These are phyloP conservation scores for Drosophila affinis DNA, from an alignment of 2,888 invertebrate genomes.

Conservation along the genomic window DNA sequence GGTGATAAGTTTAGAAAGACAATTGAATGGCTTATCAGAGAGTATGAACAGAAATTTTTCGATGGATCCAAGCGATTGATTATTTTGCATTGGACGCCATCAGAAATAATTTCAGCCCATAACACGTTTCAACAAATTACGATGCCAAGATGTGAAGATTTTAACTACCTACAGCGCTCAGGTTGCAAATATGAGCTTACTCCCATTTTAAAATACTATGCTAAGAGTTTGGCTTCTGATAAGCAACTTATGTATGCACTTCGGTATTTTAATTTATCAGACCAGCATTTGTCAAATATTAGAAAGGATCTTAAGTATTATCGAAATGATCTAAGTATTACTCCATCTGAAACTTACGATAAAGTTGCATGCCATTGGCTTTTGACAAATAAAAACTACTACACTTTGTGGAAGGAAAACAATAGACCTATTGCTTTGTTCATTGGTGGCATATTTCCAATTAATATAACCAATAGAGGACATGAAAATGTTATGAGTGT, in stretches of 20 bases:
- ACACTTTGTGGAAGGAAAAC: slow-evolving; percentile 84
- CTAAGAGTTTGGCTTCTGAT: slow-evolving; percentile 85
- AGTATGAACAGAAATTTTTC: slow-evolving; percentile 42
- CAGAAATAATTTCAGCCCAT: slow-evolving; percentile 85
- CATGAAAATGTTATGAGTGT: slow-evolving; percentile 85
- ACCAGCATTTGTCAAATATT: slow-evolving; percentile 44
- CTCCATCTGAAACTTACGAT: slow-evolving; percentile 59
- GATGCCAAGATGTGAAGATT: slow-evolving; percentile 87
- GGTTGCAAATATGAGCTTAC: slow-evolving; percentile 89
- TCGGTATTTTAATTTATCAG: slow-evolving; percentile 59
- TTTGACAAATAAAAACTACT: slow-evolving; percentile 83
- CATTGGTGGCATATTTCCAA: slow-evolving; percentile 85
- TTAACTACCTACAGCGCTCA: slow-evolving; percentile 57
- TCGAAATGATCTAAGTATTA: background rate
- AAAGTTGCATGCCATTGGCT: slow-evolving; percentile 88
- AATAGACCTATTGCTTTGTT: slow-evolving; percentile 49
- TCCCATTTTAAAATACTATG: slow-evolving; percentile 88
- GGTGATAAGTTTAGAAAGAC: slow-evolving; percentile 85
- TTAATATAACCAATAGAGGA: slow-evolving; percentile 86
- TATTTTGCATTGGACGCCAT: slow-evolving; percentile 89
- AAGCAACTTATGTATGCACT: slow-evolving; percentile 63
- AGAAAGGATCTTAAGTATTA: slow-evolving; percentile 33
- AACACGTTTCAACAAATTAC: slow-evolving; percentile 85
- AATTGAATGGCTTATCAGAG: slow-evolving; percentile 80
- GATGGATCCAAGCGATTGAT: slow-evolving; percentile 83